Evolutionary conservation across 2,797 vertebrate genomes (phyloP).

Genomic region (Aselliscus stoliczkanus): DNA sequence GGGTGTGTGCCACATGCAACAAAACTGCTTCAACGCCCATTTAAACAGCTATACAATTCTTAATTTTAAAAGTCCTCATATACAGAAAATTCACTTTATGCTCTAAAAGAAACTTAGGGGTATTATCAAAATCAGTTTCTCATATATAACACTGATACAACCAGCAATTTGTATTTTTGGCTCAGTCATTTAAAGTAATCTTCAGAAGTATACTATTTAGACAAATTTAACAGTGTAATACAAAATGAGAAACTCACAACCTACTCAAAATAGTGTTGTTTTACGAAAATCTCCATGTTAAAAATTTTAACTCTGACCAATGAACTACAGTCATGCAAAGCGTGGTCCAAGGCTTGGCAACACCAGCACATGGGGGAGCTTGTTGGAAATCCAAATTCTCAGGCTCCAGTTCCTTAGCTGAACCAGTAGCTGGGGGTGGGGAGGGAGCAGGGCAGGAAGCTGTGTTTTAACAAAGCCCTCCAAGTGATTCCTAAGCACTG

Average conservation of each 20-base stretch:
- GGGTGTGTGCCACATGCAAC: rapidly evolving
- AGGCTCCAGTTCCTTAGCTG: not conserved
- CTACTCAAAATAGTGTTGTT: conserved; percentile 13
- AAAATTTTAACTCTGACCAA: not conserved
- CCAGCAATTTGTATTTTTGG: conserved; percentile 11
- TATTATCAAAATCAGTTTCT: not conserved
- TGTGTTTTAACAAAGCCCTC: not conserved
- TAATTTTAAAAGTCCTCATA: not conserved
- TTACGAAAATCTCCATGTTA: not conserved
- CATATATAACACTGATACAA: not conserved
- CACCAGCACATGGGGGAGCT: not conserved
- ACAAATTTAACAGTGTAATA: conserved; percentile 5
- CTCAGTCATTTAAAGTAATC: conserved; percentile 12
- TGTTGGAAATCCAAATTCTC: not conserved
- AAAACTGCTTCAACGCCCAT: not conserved
- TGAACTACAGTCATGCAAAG: not conserved
- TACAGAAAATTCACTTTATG: not conserved
- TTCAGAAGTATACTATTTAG: conserved; percentile 35
- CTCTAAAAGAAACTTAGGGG: not conserved
- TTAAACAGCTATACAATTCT: not conserved
- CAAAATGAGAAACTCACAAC: not conserved
- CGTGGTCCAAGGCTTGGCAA: not conserved
- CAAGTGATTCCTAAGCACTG: not conserved
- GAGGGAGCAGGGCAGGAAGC: not conserved
- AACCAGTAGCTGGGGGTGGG: not conserved